Base-by-base conservation (phyloP, 2,113 vertebrate genomes). In the Bufo gargarizans region DNA sequence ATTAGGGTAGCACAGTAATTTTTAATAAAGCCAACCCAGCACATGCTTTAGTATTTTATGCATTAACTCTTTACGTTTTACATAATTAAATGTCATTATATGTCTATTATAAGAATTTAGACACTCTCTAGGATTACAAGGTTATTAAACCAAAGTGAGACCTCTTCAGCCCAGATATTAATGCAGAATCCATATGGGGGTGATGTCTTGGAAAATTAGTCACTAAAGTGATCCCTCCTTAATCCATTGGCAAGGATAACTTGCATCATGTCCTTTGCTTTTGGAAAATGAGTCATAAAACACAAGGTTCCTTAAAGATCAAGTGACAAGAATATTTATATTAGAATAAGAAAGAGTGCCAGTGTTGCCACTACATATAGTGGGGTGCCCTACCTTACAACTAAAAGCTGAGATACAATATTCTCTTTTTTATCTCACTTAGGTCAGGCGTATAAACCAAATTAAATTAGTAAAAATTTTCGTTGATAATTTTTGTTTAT, bases 201-300 rank as follows among this genome's bases (percentile, higher is more conserved):
- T 53, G 61, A 83, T 82, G 63, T 53, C 61, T 83, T 83, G 61
- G 47, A 83, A 83, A 83, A 83, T 50, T 20, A 67, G 61, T 83
- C 81, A 83, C 81, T 22, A n/a, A 53, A 45, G 19, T 53, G 45
- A 69, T 50, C 81, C 47, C 8, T 67, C 47, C 43, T 67, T 67
- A 83, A 83, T 69, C 61, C 63, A 67, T n/a, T 67, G 43, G 56
- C 80, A 82, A 50, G n/a, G 19, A 58, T 4, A 7, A n/a, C 77
- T 63, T 63, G 43, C 58, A 80, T 56, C 50, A 53, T 79, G 77
- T 6, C 77, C 53, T 43, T 22, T 17, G 19, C 7, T 80, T 56
- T 19, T 82, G 33, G 56, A 82, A 82, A 82, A 45, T 82, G 9
- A 49, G 45, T 82, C 80, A 82, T 67, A 17, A 33, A 82, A 1